Base-by-base conservation (phyloP, 2,888 invertebrate species). In the Xestobium rufovillosum region DNA sequence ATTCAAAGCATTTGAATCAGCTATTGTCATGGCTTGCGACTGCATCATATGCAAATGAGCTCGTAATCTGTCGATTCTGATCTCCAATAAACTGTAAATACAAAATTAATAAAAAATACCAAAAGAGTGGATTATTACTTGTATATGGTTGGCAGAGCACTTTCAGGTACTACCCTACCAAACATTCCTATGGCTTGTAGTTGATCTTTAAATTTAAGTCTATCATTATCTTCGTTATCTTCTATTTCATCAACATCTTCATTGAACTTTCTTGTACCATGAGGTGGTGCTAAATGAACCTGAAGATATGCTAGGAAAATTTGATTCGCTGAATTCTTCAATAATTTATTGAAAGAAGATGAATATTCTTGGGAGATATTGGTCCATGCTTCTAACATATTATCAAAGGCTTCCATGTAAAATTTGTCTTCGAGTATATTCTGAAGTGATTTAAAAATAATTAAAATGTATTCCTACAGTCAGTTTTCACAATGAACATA, bases 241-340 rank as follows among this genome's bases (percentile, higher is more conserved):
- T 78, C 78, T 31, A 79, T 73, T 48, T 80, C 79, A 42, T 71
- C 70, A 3, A 61, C 63, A 26, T 67, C 64, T 12, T 61, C 53
- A 15, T 67, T 63, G 3, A 55, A 55, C 12, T 67, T 66, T 47
- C 83, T 67, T 26, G 67, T 68, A 14, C 84, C 91, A 59, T 88
- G 83, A 0, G 91, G 91, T 0, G 87, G 80, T 4, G 83, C 80
- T 42, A 92, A 66, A 61, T 89, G 82, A 53, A 80, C 81, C 53
- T 82, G 79, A 29, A 91, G 63, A 58, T 87, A 91, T 2, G 78
- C 78, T 59, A 85, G 82, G 59, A 90, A 88, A 44, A 90, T 77
- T 60, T 76, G 67, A 8, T 63, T 59, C 3, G 68, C 67, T 26
- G 59, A 52, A 30, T 62, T 60, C 32, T 67, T 65, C 10, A 19